Evolutionary conservation across 2,797 vertebrate genomes (phyloP), one percentile per base, ranked within the genome.

Genomic region (Arrhamphus sclerolepis): DNA sequence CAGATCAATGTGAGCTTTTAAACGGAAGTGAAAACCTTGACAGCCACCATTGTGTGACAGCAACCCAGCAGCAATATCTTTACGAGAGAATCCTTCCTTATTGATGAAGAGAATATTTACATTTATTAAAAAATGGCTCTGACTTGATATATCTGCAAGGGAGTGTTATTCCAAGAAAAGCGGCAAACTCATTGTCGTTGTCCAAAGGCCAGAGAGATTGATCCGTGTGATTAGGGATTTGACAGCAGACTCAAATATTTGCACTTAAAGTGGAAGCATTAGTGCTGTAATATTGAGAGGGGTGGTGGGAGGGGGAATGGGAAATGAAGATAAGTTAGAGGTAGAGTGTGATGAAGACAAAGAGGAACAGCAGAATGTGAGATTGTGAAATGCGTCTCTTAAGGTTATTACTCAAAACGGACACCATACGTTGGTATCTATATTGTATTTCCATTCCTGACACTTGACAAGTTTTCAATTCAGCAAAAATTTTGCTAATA

Each of bases 241-340:
- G 76, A 75, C 28, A 17, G 81, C 76, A 79, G 82, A 87, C 81
- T 90, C 85, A 85, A 87, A 91, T 92, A 91, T 92, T 91, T 93
- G 86, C 85, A 83, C 77, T 80, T 71, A 71, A 88, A 80, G 72
- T 74, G 79, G 72, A 41, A 72, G 81, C 49, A 85, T 85, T 83
- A 90, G 65, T 48, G 70, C 46, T 53, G 52, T 70, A 64, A 76
- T 88, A 89, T 85, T 77, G 84, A 85, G 70, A 57, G 62, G 53
- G 56, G 62, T 13, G 58, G 58, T 0, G 56, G 56, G 42, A 43
- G 17, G 44, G 13, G 44, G 62, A 78, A 28, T 29, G 61, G 17
- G 38, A 22, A 52, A 65, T 17, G 42, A 46, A 60, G 70, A 55
- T n/a, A 54, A 40, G 26, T 44, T 19, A 11, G 39, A 57, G 38